A percentile compares a stretch with the other conserved stretches of the same genome.
phyloP scores from a whole-genome alignment of 2,888 invertebrate species.

The Tetranychus piercei region DNA sequence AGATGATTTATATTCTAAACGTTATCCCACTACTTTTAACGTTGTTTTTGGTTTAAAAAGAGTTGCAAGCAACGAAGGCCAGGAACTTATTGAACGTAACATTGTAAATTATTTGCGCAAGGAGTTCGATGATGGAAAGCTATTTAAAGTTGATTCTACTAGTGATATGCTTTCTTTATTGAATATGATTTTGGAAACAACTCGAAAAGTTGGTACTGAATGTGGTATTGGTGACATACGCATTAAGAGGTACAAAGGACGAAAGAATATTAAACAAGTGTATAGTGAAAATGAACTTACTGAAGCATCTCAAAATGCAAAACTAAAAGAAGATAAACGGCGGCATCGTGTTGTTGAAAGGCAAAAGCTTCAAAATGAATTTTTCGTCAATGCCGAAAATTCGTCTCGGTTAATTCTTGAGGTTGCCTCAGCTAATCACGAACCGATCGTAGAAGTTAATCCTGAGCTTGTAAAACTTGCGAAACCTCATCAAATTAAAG shows the following conservation, averaged over 20 bases:
- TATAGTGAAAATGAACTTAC: constrained; percentile 36
- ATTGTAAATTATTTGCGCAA: too few species aligned
- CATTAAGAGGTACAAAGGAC: background rate
- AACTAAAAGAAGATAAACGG: constrained; percentile 70
- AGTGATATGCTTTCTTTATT: too few species aligned
- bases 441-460: constrained; percentile 61
- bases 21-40: too few species aligned
- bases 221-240: too few species aligned
- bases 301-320: constrained; percentile 68
- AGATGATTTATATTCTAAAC: too few species aligned
- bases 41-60: too few species aligned
- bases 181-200: too few species aligned
- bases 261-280: constrained; percentile 35
- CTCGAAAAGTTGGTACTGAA: too few species aligned
- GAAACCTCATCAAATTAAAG: constrained; percentile 68
- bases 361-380: constrained; percentile 43
- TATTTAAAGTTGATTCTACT: too few species aligned
- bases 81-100: too few species aligned
- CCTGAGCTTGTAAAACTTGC: constrained; percentile 51
- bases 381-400: background rate
- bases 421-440: constrained; percentile 60
- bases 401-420: constrained; percentile 39
- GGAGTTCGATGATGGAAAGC: too few species aligned
- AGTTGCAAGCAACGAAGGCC: too few species aligned
- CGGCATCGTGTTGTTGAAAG: constrained; percentile 68